Evolutionary conservation across 2,797 vertebrate genomes (phyloP).

Genomic region (Scomberomorus guttatus): DNA sequence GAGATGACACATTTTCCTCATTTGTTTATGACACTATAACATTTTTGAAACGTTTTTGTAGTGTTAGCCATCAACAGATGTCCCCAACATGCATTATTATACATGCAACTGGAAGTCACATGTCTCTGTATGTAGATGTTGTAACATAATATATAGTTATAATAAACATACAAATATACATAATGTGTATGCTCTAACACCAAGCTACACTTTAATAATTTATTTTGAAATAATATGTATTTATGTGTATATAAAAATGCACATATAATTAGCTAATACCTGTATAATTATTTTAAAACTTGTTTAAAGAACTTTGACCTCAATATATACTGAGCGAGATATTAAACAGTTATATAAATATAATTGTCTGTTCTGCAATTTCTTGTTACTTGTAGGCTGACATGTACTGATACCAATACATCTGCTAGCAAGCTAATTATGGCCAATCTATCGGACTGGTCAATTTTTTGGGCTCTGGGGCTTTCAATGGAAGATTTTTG

Average conservation of each 20-base stretch:
- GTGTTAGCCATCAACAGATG: slow-evolving; percentile 1
- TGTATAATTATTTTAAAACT: too few relatives aligned
- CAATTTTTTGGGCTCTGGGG: too few relatives aligned
- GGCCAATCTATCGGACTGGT: too few relatives aligned
- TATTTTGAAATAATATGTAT: not conserved
- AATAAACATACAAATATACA: not conserved
- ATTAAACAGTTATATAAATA: too few relatives aligned
- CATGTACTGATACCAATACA: too few relatives aligned
- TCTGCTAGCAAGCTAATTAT: too few relatives aligned
- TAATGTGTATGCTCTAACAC: not conserved
- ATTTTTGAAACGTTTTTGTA: not conserved
- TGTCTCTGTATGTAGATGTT: not conserved
- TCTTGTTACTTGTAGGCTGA: too few relatives aligned
- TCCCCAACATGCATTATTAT: not conserved
- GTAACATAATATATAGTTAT: not conserved
- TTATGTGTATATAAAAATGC: too few relatives aligned
- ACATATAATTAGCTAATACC: too few relatives aligned
- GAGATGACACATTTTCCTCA: slow-evolving; percentile 4
- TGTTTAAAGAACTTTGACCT: too few relatives aligned
- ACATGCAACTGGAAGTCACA: not conserved
- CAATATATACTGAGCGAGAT: too few relatives aligned
- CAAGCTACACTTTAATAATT: not conserved
- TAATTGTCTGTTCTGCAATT: too few relatives aligned
- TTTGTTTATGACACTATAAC: slow-evolving; percentile 14
- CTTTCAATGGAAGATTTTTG: not conserved